Evolutionary conservation across 1,140 invertebrate genomes (phyloP).

Genomic region (Trichoplusia ni): DNA sequence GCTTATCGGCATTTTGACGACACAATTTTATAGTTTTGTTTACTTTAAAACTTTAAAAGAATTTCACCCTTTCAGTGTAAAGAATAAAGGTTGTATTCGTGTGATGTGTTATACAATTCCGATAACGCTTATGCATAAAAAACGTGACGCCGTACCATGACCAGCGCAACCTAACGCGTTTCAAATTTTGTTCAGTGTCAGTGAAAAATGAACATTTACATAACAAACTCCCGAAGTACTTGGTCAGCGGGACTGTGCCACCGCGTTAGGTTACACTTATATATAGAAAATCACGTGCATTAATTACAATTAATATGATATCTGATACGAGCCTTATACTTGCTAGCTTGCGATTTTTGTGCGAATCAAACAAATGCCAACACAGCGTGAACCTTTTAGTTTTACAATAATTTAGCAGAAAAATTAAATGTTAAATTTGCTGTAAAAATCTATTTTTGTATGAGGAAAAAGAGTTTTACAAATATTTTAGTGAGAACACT

Average conservation of each 20-base stretch:
- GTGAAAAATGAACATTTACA: slow-evolving; percentile 11
- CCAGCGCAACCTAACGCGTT: slow-evolving; percentile 15
- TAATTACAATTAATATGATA: neutral
- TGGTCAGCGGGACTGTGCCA: neutral
- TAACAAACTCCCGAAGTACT: neutral
- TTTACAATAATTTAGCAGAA: too few species aligned
- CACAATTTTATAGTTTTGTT: slow-evolving; percentile 25
- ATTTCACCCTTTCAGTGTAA: neutral
- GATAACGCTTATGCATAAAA: slow-evolving; percentile 10
- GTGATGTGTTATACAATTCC: neutral
- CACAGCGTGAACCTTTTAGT: too few species aligned
- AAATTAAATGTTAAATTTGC: too few species aligned
- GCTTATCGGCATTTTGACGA: slow-evolving; percentile 16
- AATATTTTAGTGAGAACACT: too few species aligned
- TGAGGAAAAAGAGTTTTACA: too few species aligned
- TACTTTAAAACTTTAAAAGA: neutral
- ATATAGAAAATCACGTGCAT: neutral
- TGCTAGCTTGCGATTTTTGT: too few species aligned
- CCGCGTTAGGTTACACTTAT: neutral
- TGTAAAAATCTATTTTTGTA: too few species aligned
- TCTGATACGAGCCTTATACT: too few species aligned
- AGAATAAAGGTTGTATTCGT: neutral
- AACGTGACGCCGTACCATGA: slow-evolving; percentile 19
- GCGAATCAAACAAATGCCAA: too few species aligned
- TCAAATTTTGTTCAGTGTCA: slow-evolving; percentile 10